Evolutionary conservation across 2,797 vertebrate genomes (phyloP).

Genomic region (Betta splendens): DNA sequence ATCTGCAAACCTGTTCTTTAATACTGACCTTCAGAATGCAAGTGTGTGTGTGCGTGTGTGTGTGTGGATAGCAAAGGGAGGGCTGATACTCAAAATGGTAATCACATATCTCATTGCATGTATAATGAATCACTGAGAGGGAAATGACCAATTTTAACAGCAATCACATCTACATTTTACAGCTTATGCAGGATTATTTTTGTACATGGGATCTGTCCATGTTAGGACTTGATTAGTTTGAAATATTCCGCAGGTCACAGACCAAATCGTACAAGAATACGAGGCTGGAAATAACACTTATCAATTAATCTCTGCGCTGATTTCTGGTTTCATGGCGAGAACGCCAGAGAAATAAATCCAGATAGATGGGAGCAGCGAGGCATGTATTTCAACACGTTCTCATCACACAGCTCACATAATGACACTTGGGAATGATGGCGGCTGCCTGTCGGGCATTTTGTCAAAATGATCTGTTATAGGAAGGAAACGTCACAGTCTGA

Average conservation of each 20-base stretch:
- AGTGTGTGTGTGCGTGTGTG: conserved; percentile 19
- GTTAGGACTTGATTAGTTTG: neutral
- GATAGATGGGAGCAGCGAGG: no score
- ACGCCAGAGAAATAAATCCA: no score
- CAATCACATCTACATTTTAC: conserved; percentile 39
- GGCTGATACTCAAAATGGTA: conserved; percentile 70
- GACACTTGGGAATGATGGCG: no score
- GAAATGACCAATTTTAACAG: conserved; percentile 59
- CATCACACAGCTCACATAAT: no score
- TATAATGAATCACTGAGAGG: conserved; percentile 70
- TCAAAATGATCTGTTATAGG: no score
- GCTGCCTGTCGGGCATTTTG: no score
- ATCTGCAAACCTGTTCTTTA: conserved; percentile 63
- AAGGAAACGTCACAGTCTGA: no score
- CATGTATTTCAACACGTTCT: no score
- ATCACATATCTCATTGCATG: conserved; percentile 73
- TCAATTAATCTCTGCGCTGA: neutral
- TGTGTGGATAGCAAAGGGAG: conserved; percentile 49
- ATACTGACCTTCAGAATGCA: conserved; percentile 58
- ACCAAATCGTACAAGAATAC: no score
- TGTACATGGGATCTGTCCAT: neutral
- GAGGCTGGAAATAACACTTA: no score
- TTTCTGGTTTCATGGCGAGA: neutral
- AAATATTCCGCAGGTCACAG: no score
- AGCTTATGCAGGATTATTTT: conserved; percentile 24